A percentile compares a stretch with the other conserved stretches of the same genome.
These are phyloP conservation scores for Sebastes trivittatus DNA, from an alignment of 2,797 vertebrate species.

Conservation along the genomic window DNA sequence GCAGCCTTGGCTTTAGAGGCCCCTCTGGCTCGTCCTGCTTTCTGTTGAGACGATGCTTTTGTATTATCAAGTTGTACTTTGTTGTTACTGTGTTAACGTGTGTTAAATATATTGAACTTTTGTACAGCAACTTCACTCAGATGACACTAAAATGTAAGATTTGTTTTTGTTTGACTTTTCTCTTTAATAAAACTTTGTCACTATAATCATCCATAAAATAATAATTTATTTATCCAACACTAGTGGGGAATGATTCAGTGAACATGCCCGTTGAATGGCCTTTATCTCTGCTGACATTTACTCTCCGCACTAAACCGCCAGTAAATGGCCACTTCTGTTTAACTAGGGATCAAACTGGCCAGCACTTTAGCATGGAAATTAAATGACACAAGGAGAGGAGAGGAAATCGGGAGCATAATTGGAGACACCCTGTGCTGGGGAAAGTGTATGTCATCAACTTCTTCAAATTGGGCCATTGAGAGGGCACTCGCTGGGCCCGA, in stretches of 20 bases:
- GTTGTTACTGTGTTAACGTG: too few relatives aligned
- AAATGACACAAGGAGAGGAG: constrained; percentile 64
- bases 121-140: neutral
- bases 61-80: too few relatives aligned
- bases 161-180: neutral
- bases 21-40: constrained; percentile 26
- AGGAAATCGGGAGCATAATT: constrained; percentile 68
- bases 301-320: constrained; percentile 58
- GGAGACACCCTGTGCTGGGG: constrained; percentile 66
- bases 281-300: constrained; percentile 72
- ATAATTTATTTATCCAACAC: constrained; percentile 15
- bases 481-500: constrained; percentile 51
- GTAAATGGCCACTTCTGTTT: constrained; percentile 77
- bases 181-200: constrained; percentile 12
- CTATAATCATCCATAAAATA: constrained; percentile 15
- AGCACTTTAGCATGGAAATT: constrained; percentile 73
- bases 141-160: neutral
- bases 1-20: neutral
- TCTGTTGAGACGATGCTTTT: constrained; percentile 32
- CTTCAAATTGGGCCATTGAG: constrained; percentile 73
- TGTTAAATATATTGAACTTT: neutral
- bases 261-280: constrained; percentile 35
- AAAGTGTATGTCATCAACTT: constrained; percentile 78
- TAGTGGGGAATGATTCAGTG: constrained; percentile 27
- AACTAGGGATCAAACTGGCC: constrained; percentile 81